Conservation (phyloP, 2,797 vertebrate species). For the Enteromius thamalakanensis region DNA sequence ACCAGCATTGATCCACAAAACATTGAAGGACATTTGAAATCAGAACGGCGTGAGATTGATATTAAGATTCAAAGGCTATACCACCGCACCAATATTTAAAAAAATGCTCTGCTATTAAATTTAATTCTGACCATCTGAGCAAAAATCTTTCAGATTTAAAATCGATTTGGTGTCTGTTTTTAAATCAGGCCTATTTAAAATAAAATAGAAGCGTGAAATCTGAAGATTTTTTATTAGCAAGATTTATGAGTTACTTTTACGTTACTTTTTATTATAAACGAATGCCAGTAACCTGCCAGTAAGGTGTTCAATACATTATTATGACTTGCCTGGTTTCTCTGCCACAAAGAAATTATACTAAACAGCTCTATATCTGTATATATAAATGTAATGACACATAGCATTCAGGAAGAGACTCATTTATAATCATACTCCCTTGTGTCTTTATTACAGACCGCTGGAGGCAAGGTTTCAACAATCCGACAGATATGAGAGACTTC, state of each 20-base stretch:
- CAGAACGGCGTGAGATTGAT: slow-evolving; percentile 10
- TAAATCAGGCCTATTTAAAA: not conserved
- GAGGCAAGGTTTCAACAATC: slow-evolving; percentile 64
- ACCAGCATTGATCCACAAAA: not conserved
- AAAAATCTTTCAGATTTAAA: slow-evolving; percentile 10
- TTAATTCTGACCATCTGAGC: not conserved
- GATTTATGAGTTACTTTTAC: not conserved
- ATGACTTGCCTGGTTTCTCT: slow-evolving; percentile 44
- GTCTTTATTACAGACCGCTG: slow-evolving; percentile 62
- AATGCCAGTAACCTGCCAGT: not conserved
- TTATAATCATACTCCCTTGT: slow-evolving; percentile 59
- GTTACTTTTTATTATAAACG: not conserved
- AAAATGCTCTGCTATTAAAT: not conserved
- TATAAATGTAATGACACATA: slow-evolving; percentile 48
- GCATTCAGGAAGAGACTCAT: slow-evolving; percentile 58
- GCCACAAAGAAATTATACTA: slow-evolving; percentile 5
- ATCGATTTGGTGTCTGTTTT: slow-evolving; percentile 27
- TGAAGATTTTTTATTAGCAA: not conserved
- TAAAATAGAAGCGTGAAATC: not conserved
- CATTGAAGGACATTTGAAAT: slow-evolving; percentile 22
- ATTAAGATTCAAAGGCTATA: slow-evolving; percentile 10
- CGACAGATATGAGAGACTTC: slow-evolving; percentile 61
- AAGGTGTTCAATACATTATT: slow-evolving; percentile 15
- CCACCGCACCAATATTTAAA: not conserved
- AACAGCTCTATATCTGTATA: slow-evolving; percentile 26